These are phyloP conservation scores for Rhaphigaster nebulosa DNA, from an alignment of 2,888 invertebrate species.

Conservation along the genomic window DNA sequence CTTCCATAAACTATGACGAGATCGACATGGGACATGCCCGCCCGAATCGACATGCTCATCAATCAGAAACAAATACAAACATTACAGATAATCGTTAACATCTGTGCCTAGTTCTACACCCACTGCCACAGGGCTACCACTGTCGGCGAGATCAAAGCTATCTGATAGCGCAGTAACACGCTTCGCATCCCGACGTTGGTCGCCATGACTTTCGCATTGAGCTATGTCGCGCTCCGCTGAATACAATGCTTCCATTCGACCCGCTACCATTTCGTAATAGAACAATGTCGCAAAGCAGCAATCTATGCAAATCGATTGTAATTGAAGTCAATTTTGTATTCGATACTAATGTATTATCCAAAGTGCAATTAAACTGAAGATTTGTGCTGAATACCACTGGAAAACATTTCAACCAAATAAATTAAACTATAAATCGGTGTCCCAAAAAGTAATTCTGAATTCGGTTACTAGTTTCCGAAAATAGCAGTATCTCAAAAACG, in stretches of 20 bases:
- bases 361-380: background rate
- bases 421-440: no score
- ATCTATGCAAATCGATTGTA: background rate
- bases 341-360: background rate
- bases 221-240: background rate
- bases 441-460: no score
- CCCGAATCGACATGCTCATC: background rate
- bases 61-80: background rate
- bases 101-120: background rate
- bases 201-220: background rate
- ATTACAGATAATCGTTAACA: background rate
- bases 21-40: no score
- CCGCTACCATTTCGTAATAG: background rate
- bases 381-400: no score
- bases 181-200: background rate
- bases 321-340: background rate
- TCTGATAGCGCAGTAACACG: background rate
- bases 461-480: no score
- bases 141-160: conserved; percentile 3
- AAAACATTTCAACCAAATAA: no score
- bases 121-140: background rate
- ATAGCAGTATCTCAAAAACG: no score
- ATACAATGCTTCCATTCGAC: background rate
- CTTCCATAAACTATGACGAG: no score
- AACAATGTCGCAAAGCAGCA: background rate